Evolutionary conservation across 2,113 vertebrate species (phyloP).

Genomic region (Ornithorhynchus anatinus): DNA sequence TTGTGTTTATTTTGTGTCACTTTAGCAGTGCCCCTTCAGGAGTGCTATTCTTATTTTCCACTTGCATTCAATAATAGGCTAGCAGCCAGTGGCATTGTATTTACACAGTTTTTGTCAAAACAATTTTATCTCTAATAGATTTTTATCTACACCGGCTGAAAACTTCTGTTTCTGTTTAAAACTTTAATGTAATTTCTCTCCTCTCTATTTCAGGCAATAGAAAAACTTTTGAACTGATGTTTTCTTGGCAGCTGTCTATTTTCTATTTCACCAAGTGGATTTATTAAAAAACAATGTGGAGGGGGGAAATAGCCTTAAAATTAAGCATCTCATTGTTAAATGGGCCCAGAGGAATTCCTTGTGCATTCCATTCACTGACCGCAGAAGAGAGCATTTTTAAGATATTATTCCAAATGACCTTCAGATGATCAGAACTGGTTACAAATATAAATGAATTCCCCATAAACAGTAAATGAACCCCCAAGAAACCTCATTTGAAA

Average conservation of each 20-base stretch:
- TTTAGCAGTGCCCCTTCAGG: conserved; percentile 47
- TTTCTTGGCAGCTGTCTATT: conserved; percentile 33
- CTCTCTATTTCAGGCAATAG: conserved; percentile 56
- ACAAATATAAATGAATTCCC: conserved; percentile 32
- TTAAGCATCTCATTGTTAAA: conserved; percentile 38
- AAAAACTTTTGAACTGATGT: conserved; percentile 35
- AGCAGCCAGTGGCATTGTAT: conserved; percentile 53
- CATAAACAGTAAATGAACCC: conserved; percentile 31
- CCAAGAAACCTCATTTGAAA: conserved; percentile 41
- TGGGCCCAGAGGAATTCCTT: neutral
- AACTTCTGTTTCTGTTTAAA: conserved; percentile 65
- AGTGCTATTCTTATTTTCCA: conserved; percentile 47
- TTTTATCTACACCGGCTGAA: conserved; percentile 56
- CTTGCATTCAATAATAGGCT: conserved; percentile 54
- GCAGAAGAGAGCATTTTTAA: conserved; percentile 20
- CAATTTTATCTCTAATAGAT: conserved; percentile 64
- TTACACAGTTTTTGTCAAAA: conserved; percentile 64
- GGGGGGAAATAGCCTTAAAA: conserved; percentile 29
- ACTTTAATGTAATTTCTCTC: conserved; percentile 57
- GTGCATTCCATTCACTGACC: neutral
- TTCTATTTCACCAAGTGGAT: conserved; percentile 22
- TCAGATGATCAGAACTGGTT: conserved; percentile 29
- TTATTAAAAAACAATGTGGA: conserved; percentile 28
- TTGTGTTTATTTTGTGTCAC: conserved; percentile 57
- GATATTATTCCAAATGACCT: conserved; percentile 25